A percentile compares a stretch with the other conserved stretches of the same genome.
phyloP scores from a whole-genome alignment of 2,888 invertebrate species.

The Laothoe populi region DNA sequence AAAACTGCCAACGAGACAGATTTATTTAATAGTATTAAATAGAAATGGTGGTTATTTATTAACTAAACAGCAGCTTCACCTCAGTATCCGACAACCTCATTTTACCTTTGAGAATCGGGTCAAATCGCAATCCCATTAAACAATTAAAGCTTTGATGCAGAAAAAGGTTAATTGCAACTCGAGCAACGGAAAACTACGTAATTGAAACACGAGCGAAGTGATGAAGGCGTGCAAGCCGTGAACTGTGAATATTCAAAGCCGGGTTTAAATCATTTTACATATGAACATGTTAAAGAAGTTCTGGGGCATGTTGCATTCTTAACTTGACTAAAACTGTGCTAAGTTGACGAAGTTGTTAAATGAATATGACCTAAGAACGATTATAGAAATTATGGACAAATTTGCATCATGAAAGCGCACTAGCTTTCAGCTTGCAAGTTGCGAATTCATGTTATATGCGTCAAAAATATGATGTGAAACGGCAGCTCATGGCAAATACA shows the following conservation, averaged over 20 bases:
- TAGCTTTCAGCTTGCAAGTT: too few relatives aligned
- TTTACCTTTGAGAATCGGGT: constrained; percentile 13
- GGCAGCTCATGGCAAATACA: too few relatives aligned
- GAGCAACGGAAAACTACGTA: constrained; percentile 18
- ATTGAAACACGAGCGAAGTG: constrained; percentile 9
- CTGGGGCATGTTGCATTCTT: neutral
- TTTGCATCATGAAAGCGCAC: too few relatives aligned
- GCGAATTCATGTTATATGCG: too few relatives aligned
- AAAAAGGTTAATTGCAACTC: constrained; percentile 18
- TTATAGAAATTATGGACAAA: too few relatives aligned
- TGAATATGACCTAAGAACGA: too few relatives aligned
- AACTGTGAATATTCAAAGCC: neutral
- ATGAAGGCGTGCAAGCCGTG: neutral
- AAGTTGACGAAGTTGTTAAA: neutral
- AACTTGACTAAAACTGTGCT: neutral
- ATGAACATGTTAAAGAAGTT: neutral
- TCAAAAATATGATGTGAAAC: too few relatives aligned
- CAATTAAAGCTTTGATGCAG: constrained; percentile 7
- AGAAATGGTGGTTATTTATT: neutral
- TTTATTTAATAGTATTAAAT: neutral
- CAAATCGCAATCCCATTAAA: constrained; percentile 12
- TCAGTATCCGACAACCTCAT: neutral
- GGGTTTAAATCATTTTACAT: constrained; percentile 1
- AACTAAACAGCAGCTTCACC: neutral
- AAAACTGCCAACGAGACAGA: too few relatives aligned